Conservation (phyloP, 2,797 vertebrate genomes). For the Typhlichthys subterraneus region DNA sequence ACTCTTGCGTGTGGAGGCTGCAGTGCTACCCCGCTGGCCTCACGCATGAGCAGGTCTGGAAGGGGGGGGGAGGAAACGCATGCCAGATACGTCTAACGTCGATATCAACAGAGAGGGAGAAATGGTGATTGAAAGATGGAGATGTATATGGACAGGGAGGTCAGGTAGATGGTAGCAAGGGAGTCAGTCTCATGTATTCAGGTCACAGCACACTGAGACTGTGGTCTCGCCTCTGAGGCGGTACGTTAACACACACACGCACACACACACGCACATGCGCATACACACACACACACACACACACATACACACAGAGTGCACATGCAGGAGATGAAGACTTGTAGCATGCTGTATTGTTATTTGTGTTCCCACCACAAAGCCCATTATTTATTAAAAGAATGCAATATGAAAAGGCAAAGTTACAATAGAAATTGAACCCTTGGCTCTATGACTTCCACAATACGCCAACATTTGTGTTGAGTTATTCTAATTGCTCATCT, state of each 20-base stretch:
- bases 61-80: slow-evolving; percentile 44
- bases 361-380: neutral
- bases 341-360: slow-evolving; percentile 5
- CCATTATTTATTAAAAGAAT: too few species aligned
- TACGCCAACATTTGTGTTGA: too few species aligned
- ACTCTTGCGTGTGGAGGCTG: slow-evolving; percentile 70
- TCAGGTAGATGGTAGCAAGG: slow-evolving; percentile 20
- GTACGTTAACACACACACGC: slow-evolving; percentile 17
- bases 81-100: too few species aligned
- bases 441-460: too few species aligned
- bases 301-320: slow-evolving; percentile 24
- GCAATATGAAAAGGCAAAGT: too few species aligned
- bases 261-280: neutral
- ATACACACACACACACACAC: slow-evolving; percentile 2
- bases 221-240: slow-evolving; percentile 58
- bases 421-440: too few species aligned
- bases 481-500: too few species aligned
- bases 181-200: slow-evolving; percentile 55
- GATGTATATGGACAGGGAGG: too few species aligned
- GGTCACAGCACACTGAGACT: slow-evolving; percentile 49
- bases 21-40: slow-evolving; percentile 59
- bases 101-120: too few species aligned
- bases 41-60: slow-evolving; percentile 72
- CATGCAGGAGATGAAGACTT: slow-evolving; percentile 32
- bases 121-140: too few species aligned